Base-by-base conservation (phyloP, 1,140 invertebrate species). In the Macrotrachela quadricornifera region DNA sequence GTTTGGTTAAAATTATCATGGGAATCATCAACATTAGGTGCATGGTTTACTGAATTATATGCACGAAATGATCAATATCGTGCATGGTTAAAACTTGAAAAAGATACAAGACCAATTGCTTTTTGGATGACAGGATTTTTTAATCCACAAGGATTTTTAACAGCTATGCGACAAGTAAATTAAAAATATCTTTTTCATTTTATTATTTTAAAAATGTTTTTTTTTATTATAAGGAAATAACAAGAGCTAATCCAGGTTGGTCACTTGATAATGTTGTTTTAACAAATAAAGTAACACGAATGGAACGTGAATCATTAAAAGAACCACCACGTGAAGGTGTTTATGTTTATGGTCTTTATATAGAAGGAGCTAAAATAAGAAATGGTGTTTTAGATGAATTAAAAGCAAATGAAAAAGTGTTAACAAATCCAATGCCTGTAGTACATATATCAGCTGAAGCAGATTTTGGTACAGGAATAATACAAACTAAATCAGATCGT, bases 61-160 rank as follows among this genome's bases (percentile, higher is more conserved):
- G 87, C 92, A 66, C 70, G 70, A 49, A 67, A 71, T 56, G 47
- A 51, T 11, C 86, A 92, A 65, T 90, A 91, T 62, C 70, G 80
- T 57, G 73, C 73, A 10, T 92, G 86, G 86, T 76, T 83, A 56
- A 74, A 67, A 53, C 76, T 79, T 51, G 85, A 82, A 21, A 48
- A 49, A 15, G 21, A 30, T 30, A 30, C 21, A 30, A 2, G 21
- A 30, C 86, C 58, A 73, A 77, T 62, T 56, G 78, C 80, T 1
- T 95, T 92, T 72, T 95, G 90, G 90, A 90, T 94, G 83, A 91
- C 87, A 2, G 90, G 88, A 39, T 94, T 95, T 68, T 94, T 94
- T 66, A 94, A 94, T 71, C 86, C 87, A 1, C 87, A 91, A 74
- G 86, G 65, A 52, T 51, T 52, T 46, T 36, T 56, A 6, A 56